Evolutionary conservation across 2,113 vertebrate genomes (phyloP).

Genomic region (Aspidoscelis tigris): DNA sequence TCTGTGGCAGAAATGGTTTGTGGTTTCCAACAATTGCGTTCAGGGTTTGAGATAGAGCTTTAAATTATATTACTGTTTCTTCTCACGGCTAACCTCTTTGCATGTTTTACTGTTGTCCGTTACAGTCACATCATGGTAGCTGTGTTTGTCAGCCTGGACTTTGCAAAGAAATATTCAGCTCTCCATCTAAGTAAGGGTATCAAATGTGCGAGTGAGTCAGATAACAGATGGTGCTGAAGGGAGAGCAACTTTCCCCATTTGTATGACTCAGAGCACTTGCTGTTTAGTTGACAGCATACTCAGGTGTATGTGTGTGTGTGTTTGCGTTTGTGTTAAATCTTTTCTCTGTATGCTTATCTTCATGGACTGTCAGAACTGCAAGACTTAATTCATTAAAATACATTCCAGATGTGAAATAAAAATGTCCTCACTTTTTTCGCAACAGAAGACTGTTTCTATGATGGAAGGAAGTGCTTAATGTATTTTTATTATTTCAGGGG

Average conservation of each 20-base stretch:
- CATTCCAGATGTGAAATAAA: conserved; percentile 24
- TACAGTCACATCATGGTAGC: background rate
- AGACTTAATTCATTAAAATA: conserved; percentile 43
- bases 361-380: conserved; percentile 47
- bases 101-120: background rate
- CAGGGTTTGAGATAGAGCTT: conserved; percentile 39
- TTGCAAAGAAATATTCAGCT: conserved; percentile 4
- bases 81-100: conserved; percentile 44
- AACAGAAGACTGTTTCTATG: background rate
- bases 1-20: conserved; percentile 52
- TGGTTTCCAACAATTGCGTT: conserved; percentile 53
- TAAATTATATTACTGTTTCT: conserved; percentile 36
- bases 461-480: conserved; percentile 17
- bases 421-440: background rate
- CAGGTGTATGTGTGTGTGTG: background rate
- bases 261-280: conserved; percentile 38
- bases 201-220: background rate
- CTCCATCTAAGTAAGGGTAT: background rate
- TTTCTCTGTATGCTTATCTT: conserved; percentile 30
- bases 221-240: background rate
- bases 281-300: background rate
- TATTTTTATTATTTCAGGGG: conserved; percentile 14
- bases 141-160: fast-evolving
- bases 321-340: background rate
- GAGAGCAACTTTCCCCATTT: conserved; percentile 50